Base-by-base conservation (phyloP, 2,113 vertebrate genomes). In the Tychaedon coryphoeus region DNA sequence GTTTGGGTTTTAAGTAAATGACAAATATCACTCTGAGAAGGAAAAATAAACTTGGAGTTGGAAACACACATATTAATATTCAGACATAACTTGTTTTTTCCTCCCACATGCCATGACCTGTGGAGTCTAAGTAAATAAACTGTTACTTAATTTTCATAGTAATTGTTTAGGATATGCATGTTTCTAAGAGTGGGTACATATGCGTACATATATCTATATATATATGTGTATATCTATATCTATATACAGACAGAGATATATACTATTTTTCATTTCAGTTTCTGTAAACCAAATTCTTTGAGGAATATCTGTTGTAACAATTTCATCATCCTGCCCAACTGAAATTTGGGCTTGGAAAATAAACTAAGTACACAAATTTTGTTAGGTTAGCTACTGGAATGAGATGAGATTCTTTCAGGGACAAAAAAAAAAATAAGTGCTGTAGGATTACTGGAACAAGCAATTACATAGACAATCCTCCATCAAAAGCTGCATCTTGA, bases 21-120 rank as follows among this genome's bases (percentile, higher is more conserved):
- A 47, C 36, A 87, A 74, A 53, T 89, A 88, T 23, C 36, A 40
- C 24, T 83, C 28, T 4, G 29, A 78, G 34, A 9, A 93, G 36
- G 56, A 84, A 93, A 94, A 96, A 66, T 11, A 94, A 86, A 58
- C 45, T 72, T 69, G 62, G 24, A 47, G 19, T 50, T 72, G 33
- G 19, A 96, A 92, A 54, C 15, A 82, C 0, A 1, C 8, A 20
- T 75, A 54, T 36, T 82, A 50, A 79, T 12, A 6, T 75, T 90
- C 67, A 90, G 84, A 51, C 5, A 43, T 72, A 61, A 40, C 54
- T 48, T 91, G 12, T 6, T 88, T 88, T 92, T 82, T 69, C 42
- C 34, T 82, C 24, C 50, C 34, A 40, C 15, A 33, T 75, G 14
- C 10, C 19, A 3, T 76, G 45, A 19, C 29, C 71, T 66, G 14